Evolutionary conservation across 2,797 vertebrate genomes (phyloP), one percentile per base, ranked within the genome.

Genomic region (Channallabes apus): DNA sequence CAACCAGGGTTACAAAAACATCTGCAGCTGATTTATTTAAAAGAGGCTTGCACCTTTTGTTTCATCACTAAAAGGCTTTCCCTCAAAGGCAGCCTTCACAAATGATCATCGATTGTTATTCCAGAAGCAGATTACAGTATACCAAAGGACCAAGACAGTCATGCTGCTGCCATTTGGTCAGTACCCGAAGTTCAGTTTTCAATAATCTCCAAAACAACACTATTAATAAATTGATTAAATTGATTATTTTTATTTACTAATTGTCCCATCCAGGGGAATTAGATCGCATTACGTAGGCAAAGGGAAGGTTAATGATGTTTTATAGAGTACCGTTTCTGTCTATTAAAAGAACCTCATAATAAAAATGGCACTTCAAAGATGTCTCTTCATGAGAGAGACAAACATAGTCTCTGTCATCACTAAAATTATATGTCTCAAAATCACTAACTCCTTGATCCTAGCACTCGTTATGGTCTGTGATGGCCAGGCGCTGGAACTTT

Each of bases 401-500:
- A 79, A 82, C 65, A 75, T 38, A 27, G 41, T 51, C 71, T 77
- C 82, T 87, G 78, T 84, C 86, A 85, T 87, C 80, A 78, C 58
- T 82, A 29, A 87, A 87, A 87, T 87, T 82, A 82, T 14, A 82
- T n/a, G 83, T 85, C 83, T 82, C 54, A 32, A 38, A 51, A 82
- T 35, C 76, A n/a, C 59, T 32, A 54, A 73, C 56, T n/a, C 75
- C 83, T 82, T 78, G 62, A 86, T 82, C 59, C 29, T 14, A n/a
- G 54, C 80, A 59, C 32, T 46, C 32, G 14, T 67, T 75, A 54
- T 59, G 61, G 29, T 75, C 41, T 35, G 78, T 81, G 78, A 72
- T 61, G 20, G 29, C 38, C 41, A 51, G 58, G 8, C 5, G 1
- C 20, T 38, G 2, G 14, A 6, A 62, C 22, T 11, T 58, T 2